These are phyloP conservation scores for Junonia oenone DNA, from an alignment of 2,888 invertebrate species.

Conservation along the genomic window DNA sequence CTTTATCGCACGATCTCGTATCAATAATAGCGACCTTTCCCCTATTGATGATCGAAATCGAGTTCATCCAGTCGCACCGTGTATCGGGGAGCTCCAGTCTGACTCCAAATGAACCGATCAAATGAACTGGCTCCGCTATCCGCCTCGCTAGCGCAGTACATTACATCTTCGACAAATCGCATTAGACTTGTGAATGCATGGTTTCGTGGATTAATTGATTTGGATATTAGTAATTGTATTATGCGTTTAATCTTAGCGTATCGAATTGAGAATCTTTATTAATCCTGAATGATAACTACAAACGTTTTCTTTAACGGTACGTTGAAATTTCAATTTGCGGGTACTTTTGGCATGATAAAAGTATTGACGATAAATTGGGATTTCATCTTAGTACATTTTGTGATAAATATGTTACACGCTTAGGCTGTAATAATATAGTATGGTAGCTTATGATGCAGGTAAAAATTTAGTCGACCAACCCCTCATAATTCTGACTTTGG, in stretches of 20 bases:
- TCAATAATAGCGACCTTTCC: conserved; percentile 34
- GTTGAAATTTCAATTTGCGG: too few species aligned
- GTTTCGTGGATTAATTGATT: conserved; percentile 37
- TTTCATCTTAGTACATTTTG: too few species aligned
- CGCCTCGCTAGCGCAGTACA: conserved; percentile 47
- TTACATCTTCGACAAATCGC: conserved; percentile 45
- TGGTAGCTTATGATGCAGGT: too few species aligned
- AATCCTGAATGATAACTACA: neutral
- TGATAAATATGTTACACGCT: too few species aligned
- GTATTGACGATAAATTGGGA: too few species aligned
- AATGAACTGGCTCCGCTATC: conserved; percentile 43
- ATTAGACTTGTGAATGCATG: conserved; percentile 48
- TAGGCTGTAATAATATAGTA: too few species aligned
- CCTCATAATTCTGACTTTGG: too few species aligned
- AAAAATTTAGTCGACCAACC: too few species aligned
- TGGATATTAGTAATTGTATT: conserved; percentile 21
- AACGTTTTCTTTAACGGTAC: neutral
- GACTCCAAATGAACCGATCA: conserved; percentile 51
- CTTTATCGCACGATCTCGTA: conserved; percentile 14
- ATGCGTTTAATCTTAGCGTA: neutral
- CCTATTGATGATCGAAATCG: conserved; percentile 53
- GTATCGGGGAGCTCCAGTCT: conserved; percentile 40
- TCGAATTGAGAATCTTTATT: conserved; percentile 3
- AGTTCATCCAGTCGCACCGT: conserved; percentile 52
- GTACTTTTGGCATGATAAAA: too few species aligned